Percentiles rank a stretch among this genome's conserved stretches.
These are phyloP conservation scores for Hydroisotoma schaefferi DNA, from an alignment of 2,888 invertebrate genomes.

Conservation along the genomic window DNA sequence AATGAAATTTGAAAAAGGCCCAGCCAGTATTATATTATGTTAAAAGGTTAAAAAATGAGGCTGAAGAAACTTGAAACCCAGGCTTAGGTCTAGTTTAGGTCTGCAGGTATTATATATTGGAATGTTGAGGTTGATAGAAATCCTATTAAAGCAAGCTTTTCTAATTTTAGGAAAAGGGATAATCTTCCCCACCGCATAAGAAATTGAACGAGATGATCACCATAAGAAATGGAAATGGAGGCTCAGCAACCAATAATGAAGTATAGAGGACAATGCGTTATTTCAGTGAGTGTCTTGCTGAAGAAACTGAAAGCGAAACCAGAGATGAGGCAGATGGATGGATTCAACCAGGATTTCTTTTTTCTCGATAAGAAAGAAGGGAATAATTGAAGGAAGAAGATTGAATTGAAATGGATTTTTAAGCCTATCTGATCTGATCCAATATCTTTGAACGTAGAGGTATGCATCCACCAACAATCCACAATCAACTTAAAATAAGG, in stretches of 20 bases:
- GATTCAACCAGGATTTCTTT: neutral
- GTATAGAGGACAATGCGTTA: no score
- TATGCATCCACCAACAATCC: neutral
- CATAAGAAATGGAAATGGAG: no score
- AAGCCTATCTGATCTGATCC: constrained; percentile 1
- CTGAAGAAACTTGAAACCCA: constrained; percentile 1
- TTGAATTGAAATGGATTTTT: constrained; percentile 1
- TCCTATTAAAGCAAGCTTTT: constrained; percentile 11
- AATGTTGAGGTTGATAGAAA: neutral
- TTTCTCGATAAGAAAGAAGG: neutral
- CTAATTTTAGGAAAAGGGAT: constrained; percentile 11
- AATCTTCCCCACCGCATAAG: neutral
- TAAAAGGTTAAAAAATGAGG: no score
- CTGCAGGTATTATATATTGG: neutral
- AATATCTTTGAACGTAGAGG: constrained; percentile 1
- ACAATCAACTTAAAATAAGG: no score
- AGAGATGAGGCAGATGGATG: constrained; percentile 12
- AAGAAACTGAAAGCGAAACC: constrained; percentile 5
- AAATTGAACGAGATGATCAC: no score
- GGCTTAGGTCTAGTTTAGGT: neutral
- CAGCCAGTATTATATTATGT: neutral
- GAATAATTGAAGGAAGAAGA: neutral
- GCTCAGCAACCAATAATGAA: no score
- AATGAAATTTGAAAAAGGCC: neutral
- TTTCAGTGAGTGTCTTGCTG: neutral